Percentiles rank a stretch among this genome's conserved stretches.
Conservation (phyloP, 2,113 vertebrate genomes). For the Centropus bengalensis region DNA sequence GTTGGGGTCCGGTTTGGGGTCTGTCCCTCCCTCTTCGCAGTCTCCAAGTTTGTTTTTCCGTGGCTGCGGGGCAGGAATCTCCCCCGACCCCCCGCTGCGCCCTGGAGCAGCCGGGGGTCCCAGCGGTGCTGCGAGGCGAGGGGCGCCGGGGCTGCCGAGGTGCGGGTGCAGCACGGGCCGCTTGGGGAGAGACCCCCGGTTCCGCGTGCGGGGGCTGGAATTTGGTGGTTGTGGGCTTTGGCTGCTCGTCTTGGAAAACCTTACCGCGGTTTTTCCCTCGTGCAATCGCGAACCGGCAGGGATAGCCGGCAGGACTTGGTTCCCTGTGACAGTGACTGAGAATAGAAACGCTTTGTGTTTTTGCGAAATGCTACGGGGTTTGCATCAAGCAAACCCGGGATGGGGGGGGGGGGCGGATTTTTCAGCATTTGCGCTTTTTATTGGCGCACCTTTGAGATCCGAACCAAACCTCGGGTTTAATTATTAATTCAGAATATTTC, state of each 20-base stretch:
- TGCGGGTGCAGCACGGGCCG: too few relatives aligned
- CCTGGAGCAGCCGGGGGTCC: too few relatives aligned
- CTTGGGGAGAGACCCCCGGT: not conserved
- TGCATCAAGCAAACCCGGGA: not conserved
- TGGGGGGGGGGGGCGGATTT: too few relatives aligned
- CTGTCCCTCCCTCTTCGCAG: fast-evolving
- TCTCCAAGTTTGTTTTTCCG: not conserved
- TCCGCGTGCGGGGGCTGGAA: not conserved
- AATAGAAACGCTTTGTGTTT: not conserved
- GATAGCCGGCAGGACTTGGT: not conserved
- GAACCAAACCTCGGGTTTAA: not conserved
- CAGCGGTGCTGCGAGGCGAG: not conserved
- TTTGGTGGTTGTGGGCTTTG: not conserved
- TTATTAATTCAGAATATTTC: not conserved
- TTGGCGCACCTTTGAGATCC: not conserved
- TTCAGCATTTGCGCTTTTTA: not conserved
- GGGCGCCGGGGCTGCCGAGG: not conserved
- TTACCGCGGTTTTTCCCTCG: not conserved
- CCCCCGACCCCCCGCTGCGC: too few relatives aligned
- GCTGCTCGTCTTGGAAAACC: not conserved
- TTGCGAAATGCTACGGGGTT: not conserved
- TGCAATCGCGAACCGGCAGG: not conserved
- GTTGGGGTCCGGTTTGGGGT: not conserved
- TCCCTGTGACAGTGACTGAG: not conserved
- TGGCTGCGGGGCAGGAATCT: not conserved